These are phyloP conservation scores for Chloroclysta siterata DNA, from an alignment of 2,888 invertebrate species.

Conservation along the genomic window DNA sequence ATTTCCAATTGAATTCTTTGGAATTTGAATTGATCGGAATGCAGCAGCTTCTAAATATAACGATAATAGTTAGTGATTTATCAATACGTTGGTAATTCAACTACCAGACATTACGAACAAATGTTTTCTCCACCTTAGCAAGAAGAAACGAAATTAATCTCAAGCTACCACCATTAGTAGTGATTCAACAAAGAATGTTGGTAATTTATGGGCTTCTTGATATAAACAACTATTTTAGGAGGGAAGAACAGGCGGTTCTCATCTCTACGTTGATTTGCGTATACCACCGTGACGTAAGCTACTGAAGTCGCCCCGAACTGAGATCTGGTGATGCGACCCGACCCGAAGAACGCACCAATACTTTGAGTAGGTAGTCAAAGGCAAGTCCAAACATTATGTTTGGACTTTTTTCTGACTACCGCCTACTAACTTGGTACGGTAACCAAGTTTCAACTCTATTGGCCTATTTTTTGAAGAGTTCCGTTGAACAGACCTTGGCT, in stretches of 20 bases:
- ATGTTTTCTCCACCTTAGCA: background rate
- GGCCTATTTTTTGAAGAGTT: too few species aligned
- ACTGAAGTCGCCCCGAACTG: too few species aligned
- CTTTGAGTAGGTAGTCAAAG: too few species aligned
- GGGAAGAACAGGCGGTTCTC: background rate
- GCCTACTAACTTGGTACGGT: too few species aligned
- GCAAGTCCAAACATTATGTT: too few species aligned
- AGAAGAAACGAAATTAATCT: background rate
- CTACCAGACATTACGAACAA: background rate
- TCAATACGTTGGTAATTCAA: background rate
- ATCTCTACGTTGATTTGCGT: background rate
- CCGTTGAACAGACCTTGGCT: too few species aligned
- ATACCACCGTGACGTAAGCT: too few species aligned
- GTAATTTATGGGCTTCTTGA: background rate
- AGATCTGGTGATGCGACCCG: too few species aligned
- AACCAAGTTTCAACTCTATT: too few species aligned
- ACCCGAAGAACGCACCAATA: too few species aligned
- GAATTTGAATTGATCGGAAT: background rate
- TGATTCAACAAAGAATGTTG: slow-evolving; percentile 1
- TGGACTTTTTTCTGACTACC: too few species aligned
- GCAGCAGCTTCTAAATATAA: background rate
- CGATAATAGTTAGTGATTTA: background rate
- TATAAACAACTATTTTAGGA: background rate
- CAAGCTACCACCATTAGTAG: background rate
- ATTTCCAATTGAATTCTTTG: background rate